Evolutionary conservation across 2,797 vertebrate species (phyloP).

Genomic region (Diplodus puntazzo): DNA sequence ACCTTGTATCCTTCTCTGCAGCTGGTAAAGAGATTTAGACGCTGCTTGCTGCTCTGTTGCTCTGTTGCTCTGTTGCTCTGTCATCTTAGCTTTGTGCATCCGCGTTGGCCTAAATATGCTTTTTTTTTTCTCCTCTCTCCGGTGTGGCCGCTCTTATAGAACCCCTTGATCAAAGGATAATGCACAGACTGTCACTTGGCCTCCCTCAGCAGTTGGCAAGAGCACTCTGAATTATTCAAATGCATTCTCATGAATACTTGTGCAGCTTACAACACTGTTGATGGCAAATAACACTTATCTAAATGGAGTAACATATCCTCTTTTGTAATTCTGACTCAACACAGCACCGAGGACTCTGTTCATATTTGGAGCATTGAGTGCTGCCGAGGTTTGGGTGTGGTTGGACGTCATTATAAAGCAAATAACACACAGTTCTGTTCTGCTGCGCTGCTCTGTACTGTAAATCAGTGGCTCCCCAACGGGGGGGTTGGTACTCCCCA

Average conservation of each 20-base stretch:
- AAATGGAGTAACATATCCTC: constrained; percentile 64
- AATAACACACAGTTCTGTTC: neutral
- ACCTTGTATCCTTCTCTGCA: constrained; percentile 68
- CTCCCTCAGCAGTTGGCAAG: constrained; percentile 79
- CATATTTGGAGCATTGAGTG: constrained; percentile 1
- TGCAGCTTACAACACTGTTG: constrained; percentile 63
- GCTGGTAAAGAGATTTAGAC: constrained; percentile 77
- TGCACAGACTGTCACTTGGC: constrained; percentile 82
- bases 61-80: constrained; percentile 77
- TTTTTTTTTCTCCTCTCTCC: constrained; percentile 48
- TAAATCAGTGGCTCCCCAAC: constrained; percentile 9
- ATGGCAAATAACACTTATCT: constrained; percentile 71
- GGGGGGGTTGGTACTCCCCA: neutral
- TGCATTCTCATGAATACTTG: constrained; percentile 78
- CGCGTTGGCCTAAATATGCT: constrained; percentile 72
- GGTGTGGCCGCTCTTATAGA: constrained; percentile 77
- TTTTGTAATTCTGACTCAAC: constrained; percentile 61
- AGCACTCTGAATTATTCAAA: constrained; percentile 85
- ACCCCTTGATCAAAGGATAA: constrained; percentile 84
- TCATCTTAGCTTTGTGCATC: constrained; percentile 76
- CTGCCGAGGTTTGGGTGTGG: constrained; percentile 13
- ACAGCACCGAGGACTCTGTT: constrained; percentile 9
- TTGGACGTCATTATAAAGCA: constrained; percentile 10
- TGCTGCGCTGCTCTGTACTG: constrained; percentile 19
- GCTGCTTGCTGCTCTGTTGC: constrained; percentile 70